These are phyloP conservation scores for Chaitophorus viminalis DNA, from an alignment of 2,888 invertebrate species.

Conservation along the genomic window DNA sequence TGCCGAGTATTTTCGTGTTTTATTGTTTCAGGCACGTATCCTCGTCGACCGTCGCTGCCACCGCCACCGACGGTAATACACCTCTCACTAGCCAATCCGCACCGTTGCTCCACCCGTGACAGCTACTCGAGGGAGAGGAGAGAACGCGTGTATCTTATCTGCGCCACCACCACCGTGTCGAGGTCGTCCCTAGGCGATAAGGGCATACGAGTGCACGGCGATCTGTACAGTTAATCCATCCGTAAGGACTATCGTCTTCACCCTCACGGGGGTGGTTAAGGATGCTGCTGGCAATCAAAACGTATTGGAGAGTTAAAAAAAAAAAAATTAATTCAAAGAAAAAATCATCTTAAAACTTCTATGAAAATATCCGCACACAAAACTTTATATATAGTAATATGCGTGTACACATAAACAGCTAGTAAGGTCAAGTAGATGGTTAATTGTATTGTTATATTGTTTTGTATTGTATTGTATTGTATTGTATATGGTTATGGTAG, in stretches of 20 bases:
- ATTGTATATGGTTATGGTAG: too few relatives aligned
- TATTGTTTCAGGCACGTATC: constrained; percentile 37
- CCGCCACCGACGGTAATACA: background rate
- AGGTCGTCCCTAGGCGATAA: background rate
- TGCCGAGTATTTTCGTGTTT: constrained; percentile 31
- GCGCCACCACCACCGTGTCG: background rate
- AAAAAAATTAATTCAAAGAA: too few relatives aligned
- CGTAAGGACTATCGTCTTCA: background rate
- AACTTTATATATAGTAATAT: too few relatives aligned
- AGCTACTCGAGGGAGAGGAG: background rate
- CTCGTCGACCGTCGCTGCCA: background rate
- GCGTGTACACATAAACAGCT: too few relatives aligned
- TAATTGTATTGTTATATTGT: too few relatives aligned
- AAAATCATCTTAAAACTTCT: too few relatives aligned
- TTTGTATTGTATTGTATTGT: too few relatives aligned
- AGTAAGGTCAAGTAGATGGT: too few relatives aligned
- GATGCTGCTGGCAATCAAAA: too few relatives aligned
- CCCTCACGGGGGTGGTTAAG: too few relatives aligned
- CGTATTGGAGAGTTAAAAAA: too few relatives aligned
- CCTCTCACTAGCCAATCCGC: background rate
- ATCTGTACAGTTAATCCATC: background rate
- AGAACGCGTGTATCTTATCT: background rate
- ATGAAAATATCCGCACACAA: too few relatives aligned
- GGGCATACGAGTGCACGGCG: background rate
- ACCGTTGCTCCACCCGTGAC: background rate